phyloP scores from a whole-genome alignment of 2,797 vertebrate species.

The Lates japonicus region DNA sequence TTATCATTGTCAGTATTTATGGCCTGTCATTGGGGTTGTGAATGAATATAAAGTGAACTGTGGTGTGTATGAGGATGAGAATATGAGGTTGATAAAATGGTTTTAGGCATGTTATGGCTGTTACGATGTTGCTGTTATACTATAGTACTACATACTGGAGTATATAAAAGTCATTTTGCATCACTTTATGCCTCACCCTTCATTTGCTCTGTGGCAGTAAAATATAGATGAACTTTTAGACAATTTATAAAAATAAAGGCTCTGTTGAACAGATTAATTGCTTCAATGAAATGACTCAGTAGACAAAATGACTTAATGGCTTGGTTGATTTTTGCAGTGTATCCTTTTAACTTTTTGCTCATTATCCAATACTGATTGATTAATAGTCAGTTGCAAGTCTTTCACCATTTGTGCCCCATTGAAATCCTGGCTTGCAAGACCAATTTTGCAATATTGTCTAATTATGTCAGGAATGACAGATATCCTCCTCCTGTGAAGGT shows the following conservation, averaged over 20 bases:
- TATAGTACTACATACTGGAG: background rate
- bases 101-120: background rate
- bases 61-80: background rate
- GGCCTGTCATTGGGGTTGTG: constrained; percentile 33
- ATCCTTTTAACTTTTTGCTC: constrained; percentile 30
- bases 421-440: constrained; percentile 11
- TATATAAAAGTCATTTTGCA: constrained; percentile 9
- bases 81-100: background rate
- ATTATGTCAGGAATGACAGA: constrained; percentile 10
- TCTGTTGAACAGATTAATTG: constrained; percentile 17
- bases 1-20: constrained; percentile 52
- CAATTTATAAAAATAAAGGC: constrained; percentile 7
- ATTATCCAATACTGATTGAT: constrained; percentile 34
- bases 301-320: constrained; percentile 14
- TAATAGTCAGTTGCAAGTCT: constrained; percentile 27
- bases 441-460: constrained; percentile 29
- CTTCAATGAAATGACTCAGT: constrained; percentile 34
- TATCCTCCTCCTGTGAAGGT: background rate
- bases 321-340: constrained; percentile 28
- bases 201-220: background rate
- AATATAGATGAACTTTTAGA: constrained; percentile 19
- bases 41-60: constrained; percentile 42
- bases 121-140: background rate
- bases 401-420: constrained; percentile 13
- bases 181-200: background rate